These are phyloP conservation scores for Siniperca obscura DNA, from an alignment of 2,797 vertebrate genomes.

Conservation along the genomic window DNA sequence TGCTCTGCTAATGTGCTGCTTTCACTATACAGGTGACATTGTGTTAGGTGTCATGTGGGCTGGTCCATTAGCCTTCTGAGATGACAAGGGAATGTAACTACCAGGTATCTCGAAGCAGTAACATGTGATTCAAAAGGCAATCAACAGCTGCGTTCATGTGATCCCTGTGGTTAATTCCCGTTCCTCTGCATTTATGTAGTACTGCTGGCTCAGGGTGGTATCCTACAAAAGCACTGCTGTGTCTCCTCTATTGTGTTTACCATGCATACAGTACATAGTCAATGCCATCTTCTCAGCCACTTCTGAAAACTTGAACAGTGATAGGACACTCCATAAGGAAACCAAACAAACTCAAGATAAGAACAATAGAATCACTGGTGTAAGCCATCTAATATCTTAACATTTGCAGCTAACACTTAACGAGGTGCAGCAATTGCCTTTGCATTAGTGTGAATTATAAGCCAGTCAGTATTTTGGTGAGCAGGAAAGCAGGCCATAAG, in stretches of 20 bases:
- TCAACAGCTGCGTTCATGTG: neutral
- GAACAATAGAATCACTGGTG: constrained; percentile 10
- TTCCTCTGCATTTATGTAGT: neutral
- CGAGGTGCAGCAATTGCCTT: constrained; percentile 1
- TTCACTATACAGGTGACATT: neutral
- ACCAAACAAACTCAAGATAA: constrained; percentile 9
- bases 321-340: neutral
- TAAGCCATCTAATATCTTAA: constrained; percentile 7
- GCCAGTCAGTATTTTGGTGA: constrained; percentile 77
- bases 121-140: constrained; percentile 3
- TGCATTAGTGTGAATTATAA: constrained; percentile 77
- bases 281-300: neutral
- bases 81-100: constrained; percentile 26
- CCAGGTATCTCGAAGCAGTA: neutral
- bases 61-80: neutral
- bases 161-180: neutral
- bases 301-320: neutral
- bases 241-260: neutral
- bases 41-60: neutral
- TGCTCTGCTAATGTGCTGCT: too few relatives aligned
- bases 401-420: constrained; percentile 21
- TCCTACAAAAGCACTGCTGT: neutral
- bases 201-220: neutral
- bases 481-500: constrained; percentile 71
- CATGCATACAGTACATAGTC: neutral